A percentile compares a stretch with the other conserved stretches of the same genome.
These are phyloP conservation scores for Hydrotaea cyrtoneurina DNA, from an alignment of 2,888 invertebrate genomes.

Conservation along the genomic window DNA sequence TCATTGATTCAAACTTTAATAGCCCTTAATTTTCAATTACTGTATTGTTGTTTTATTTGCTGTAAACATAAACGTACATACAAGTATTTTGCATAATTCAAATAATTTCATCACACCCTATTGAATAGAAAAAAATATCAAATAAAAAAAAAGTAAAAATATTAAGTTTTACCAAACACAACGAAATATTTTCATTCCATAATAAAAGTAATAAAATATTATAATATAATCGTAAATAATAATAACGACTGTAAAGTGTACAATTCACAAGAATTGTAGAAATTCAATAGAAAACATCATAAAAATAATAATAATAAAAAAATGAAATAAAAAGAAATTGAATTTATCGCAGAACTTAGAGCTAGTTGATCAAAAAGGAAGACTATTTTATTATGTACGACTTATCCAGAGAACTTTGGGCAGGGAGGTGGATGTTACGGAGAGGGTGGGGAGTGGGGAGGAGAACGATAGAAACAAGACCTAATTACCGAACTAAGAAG, in stretches of 20 bases:
- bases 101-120: slow-evolving; percentile 64
- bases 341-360: slow-evolving; percentile 2
- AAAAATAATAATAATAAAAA: not conserved
- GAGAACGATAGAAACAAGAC: slow-evolving; percentile 13
- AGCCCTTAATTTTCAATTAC: not conserved
- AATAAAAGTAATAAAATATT: slow-evolving; percentile 1
- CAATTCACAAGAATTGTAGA: slow-evolving; percentile 36
- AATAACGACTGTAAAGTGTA: not conserved
- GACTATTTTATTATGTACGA: not conserved
- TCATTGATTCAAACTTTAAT: no score
- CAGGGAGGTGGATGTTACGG: not conserved
- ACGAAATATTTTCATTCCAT: slow-evolving; percentile 19
- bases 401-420: not conserved
- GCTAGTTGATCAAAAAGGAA: slow-evolving; percentile 3
- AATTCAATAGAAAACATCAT: slow-evolving; percentile 17
- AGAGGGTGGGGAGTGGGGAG: not conserved
- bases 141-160: slow-evolving; percentile 8
- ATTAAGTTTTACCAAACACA: slow-evolving; percentile 42
- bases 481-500: slow-evolving; percentile 23
- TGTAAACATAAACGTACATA: slow-evolving; percentile 43
- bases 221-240: slow-evolving; percentile 4
- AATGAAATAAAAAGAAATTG: not conserved
- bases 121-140: slow-evolving; percentile 6
- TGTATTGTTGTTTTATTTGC: slow-evolving; percentile 28
- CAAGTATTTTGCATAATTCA: slow-evolving; percentile 45